These are phyloP conservation scores for Dasypogon diadema DNA, from an alignment of 2,888 invertebrate species.

Conservation along the genomic window DNA sequence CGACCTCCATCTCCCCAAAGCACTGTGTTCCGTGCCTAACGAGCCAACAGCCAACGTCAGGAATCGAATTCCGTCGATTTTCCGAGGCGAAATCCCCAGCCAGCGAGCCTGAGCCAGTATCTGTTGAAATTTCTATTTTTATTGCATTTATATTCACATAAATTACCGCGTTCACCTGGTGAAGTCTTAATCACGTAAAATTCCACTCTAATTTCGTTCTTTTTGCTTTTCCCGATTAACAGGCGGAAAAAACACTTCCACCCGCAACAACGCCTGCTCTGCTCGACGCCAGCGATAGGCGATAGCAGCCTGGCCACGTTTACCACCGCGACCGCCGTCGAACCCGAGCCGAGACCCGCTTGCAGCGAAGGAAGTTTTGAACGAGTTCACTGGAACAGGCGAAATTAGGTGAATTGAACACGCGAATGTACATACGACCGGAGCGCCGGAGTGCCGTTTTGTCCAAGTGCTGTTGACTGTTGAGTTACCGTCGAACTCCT, in stretches of 20 bases:
- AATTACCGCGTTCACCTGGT: constrained; percentile 12
- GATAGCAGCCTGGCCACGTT: constrained; percentile 11
- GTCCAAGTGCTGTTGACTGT: background rate
- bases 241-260: constrained; percentile 1
- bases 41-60: background rate
- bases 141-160: constrained; percentile 6
- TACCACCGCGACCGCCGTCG: background rate
- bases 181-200: constrained; percentile 26
- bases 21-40: background rate
- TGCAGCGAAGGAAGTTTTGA: constrained; percentile 16
- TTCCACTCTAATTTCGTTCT: constrained; percentile 19
- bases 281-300: constrained; percentile 1
- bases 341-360: too few species aligned
- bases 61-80: constrained; percentile 13
- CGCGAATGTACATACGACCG: background rate
- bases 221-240: constrained; percentile 1
- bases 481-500: background rate
- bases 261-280: background rate
- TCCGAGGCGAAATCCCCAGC: background rate
- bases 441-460: background rate
- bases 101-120: background rate
- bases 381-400: constrained; percentile 50
- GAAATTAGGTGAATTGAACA: constrained; percentile 47
- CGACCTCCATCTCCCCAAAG: background rate
- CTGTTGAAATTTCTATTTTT: constrained; percentile 33